Base-by-base conservation (phyloP, 2,888 invertebrate species). In the Petrolisthes manimaculis region DNA sequence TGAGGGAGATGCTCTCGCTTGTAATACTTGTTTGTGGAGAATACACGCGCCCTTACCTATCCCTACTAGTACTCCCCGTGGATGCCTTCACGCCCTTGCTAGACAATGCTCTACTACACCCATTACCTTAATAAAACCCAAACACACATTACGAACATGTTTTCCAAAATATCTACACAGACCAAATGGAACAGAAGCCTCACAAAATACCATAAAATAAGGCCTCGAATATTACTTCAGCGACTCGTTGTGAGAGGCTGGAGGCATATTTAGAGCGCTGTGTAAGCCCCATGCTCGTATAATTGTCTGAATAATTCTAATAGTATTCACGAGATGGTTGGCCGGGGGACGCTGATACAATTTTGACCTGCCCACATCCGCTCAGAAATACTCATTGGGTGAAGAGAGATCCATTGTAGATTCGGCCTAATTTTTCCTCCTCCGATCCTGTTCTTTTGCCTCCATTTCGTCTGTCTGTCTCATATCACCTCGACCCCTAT, bases 281-380 rank as follows among this genome's bases (percentile, higher is more conserved):
- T 61, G 87, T 88, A 88, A 88, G 87, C 87, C 84, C 79, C 56
- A 21, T 54, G 56, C 87, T 88, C 87, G 80, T 88, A 88, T 88
- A 83, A 83, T 88, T 88, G 87, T 84, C 87, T 88, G 84, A 88
- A 80, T 88, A 88, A 84, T 88, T 88, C 87, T 88, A 83, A 88
- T 84, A 54, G 83, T 67, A 88, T 88, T 88, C 87, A 71, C 71
- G 74, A 77, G 84, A 88, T 88, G 80, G 87, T 82, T 69, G 74
- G 53, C 69, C 61, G n/a, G 24, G 53, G 55, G 86, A 86, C 18
- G 61, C 69, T 69, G 82, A 86, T 81, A 82, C 82, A 86, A 80
- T 86, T 86, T 80, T 74, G 54, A 55, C 67, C 51, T 71, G 71
- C 80, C 71, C 67, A 51, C 53, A 69, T 69, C 69, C 69, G 69